Base-by-base conservation (phyloP, 2,888 invertebrate genomes). In the Dolichomitus sp. region DNA sequence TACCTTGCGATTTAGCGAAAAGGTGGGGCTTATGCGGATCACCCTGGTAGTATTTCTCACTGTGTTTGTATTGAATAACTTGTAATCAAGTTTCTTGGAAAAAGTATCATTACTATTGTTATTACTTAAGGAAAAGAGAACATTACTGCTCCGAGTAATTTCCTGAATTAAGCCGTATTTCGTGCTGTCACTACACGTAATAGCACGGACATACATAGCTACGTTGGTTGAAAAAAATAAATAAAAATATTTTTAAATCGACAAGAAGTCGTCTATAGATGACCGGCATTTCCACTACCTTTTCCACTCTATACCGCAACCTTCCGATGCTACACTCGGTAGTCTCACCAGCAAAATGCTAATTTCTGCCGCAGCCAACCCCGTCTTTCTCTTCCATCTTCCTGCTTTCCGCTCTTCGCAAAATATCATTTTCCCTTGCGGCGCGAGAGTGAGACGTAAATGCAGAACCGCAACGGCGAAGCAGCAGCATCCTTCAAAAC, bases 351-450 rank as follows among this genome's bases (percentile, higher is more conserved):
- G 57, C n/a, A 50, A 81, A 81, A 81, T 81, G 75, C 48, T 81
- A 81, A 81, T 81, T 75, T 76, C 70, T 66, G 33, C 48, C 74
- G 81, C 69, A 78, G 30, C 42, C 11, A 69, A 54, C 27, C 48
- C 66, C 48, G 30, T 17, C 42, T 73, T n/a, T 57, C 68, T 75
- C 57, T 9, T 78, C 63, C 45, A 65, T 74, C 73, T 74, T 59
- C 30, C 37, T 14, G 63, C 54, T 81, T 63, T 30, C 37, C 69
- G 17, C 42, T 72, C 40, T 50, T 65, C 48, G 40, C 19, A 50
- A 66, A 77, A 73, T 81, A 73, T 77, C 68, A 78, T 81, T 74
- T 78, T 78, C 73, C 74, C 69, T 54, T 45, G 73, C 33, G 61
- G 69, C 63, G 17, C 57, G 7, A 33, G 17, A 59, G 2, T 74